These are phyloP conservation scores for Prorops nasuta DNA, from an alignment of 1,140 invertebrate species.

Conservation along the genomic window DNA sequence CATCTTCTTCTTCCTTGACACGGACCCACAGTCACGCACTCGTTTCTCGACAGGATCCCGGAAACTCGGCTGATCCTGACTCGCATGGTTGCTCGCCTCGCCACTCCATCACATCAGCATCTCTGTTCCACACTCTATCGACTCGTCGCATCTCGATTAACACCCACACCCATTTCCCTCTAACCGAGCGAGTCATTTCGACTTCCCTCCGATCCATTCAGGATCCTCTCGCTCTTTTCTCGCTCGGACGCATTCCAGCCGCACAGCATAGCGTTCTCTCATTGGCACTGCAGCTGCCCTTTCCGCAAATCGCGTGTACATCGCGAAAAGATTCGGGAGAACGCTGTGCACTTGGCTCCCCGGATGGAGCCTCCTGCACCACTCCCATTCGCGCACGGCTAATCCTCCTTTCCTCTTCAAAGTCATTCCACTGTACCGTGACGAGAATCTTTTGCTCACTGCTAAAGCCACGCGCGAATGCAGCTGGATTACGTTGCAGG, in stretches of 20 bases:
- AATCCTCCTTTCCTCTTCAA: constrained; percentile 36
- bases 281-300: too few relatives aligned
- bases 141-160: constrained; percentile 23
- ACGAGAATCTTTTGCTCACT: constrained; percentile 19
- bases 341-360: constrained; percentile 14
- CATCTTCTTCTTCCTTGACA: neutral
- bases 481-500: constrained; percentile 19
- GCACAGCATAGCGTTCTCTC: neutral
- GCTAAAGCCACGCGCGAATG: constrained; percentile 6
- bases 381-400: constrained; percentile 24
- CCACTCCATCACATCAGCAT: constrained; percentile 42
- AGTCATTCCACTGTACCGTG: constrained; percentile 23
- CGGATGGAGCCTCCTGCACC: constrained; percentile 33
- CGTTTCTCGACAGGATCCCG: too few relatives aligned
- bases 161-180: neutral
- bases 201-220: neutral
- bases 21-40: neutral
- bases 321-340: constrained; percentile 22
- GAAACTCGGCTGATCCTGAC: too few relatives aligned
- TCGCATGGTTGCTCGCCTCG: constrained; percentile 25
- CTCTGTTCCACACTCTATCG: constrained; percentile 33
- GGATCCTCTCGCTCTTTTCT: neutral
- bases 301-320: constrained; percentile 7
- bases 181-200: constrained; percentile 5
- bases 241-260: neutral